Evolutionary conservation across 2,797 vertebrate species (phyloP), one percentile per base, ranked within the genome.

Genomic region (Callimico goeldii): DNA sequence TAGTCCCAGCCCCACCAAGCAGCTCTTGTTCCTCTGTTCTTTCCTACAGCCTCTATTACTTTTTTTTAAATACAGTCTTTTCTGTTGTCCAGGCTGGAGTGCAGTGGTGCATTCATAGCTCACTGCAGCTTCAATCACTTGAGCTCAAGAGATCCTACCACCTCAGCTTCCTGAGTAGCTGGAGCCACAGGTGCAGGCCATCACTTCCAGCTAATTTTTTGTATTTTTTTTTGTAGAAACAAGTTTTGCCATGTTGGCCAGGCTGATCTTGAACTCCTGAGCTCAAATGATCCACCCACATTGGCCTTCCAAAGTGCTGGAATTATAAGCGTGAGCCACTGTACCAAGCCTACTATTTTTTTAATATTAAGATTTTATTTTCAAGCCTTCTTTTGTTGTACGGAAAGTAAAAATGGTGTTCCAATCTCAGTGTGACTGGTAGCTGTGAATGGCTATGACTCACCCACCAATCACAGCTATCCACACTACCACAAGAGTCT

Each of bases 361-460:
- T 82, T 26, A 99, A 99, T 99, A 98, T 99, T 99, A 99, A 99
- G 99, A 99, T 99, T 99, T 99, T 99, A 99, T 99, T 99, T 99
- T 99, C 99, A 99, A 99, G 99, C 94, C 36, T 73, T 93, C 57
- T 83, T 1, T 98, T 98, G 98, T 99, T 98, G 99, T 94, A 99
- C 99, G 99, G 99, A 99, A 99, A 99, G 99, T 99, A 99, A 99
- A 99, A 99, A 99, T 99, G 98, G 99, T 99, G 99, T 99, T 99
- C 99, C 98, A 99, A 99, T 98, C 98, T 99, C 99, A 98, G 98
- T 98, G 98, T 98, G 98, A 99, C 98, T 99, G 98, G 99, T 98
- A 84, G 98, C 98, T 99, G 99, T 98, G 98, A 98, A 99, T 98
- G 99, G 99, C 97, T 98, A 99, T 98, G 99, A 99, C 99, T 99